Evolutionary conservation across 1,140 invertebrate species (phyloP).

Genomic region (Drosophila watanabei): DNA sequence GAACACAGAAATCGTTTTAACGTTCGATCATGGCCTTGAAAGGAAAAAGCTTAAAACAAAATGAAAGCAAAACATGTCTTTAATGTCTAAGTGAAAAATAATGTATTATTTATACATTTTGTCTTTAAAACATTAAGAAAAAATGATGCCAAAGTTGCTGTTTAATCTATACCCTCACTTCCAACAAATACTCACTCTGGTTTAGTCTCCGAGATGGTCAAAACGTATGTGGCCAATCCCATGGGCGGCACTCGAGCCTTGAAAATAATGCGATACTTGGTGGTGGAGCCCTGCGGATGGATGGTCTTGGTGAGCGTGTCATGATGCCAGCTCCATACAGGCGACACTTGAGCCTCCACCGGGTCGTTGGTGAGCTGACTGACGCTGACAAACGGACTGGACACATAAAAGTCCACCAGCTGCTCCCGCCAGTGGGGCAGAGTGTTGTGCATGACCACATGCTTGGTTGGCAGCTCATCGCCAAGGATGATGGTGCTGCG

Average conservation of each 20-base stretch:
- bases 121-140: neutral
- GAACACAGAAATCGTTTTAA: conserved; percentile 1
- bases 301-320: conserved; percentile 64
- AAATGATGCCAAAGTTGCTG: too few relatives aligned
- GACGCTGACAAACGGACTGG: conserved; percentile 87
- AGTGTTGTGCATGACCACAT: conserved; percentile 87
- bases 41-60: neutral
- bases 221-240: conserved; percentile 71
- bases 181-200: conserved; percentile 51
- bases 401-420: conserved; percentile 87
- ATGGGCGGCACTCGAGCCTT: conserved; percentile 79
- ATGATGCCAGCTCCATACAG: conserved; percentile 83
- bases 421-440: conserved; percentile 86
- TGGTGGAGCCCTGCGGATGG: conserved; percentile 81
- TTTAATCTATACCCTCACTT: too few relatives aligned
- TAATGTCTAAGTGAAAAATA: neutral
- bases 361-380: conserved; percentile 75
- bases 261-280: conserved; percentile 80
- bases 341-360: conserved; percentile 75
- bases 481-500: conserved; percentile 83
- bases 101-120: neutral
- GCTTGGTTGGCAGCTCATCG: conserved; percentile 86
- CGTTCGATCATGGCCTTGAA: neutral
- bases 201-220: conserved; percentile 63
- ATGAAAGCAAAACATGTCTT: neutral